These are phyloP conservation scores for Caenorhabditis japonica DNA, from an alignment of 2,888 invertebrate genomes.

Conservation along the genomic window DNA sequence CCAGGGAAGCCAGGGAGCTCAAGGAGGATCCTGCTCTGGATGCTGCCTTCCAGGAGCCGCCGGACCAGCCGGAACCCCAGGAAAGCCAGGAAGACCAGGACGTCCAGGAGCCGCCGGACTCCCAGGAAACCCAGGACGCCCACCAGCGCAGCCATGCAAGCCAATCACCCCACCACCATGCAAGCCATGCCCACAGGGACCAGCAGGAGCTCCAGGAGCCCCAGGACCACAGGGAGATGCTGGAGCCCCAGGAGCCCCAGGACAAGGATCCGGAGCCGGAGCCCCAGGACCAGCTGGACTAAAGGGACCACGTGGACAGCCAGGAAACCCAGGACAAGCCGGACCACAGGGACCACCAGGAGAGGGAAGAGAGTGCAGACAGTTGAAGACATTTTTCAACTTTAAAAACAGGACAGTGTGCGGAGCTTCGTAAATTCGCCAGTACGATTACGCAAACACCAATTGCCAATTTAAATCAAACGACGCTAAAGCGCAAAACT, in stretches of 20 bases:
- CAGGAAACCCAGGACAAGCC: conserved; percentile 62
- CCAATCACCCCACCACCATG: conserved; percentile 60
- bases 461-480: too few species aligned
- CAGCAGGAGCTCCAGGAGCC: conserved; percentile 65
- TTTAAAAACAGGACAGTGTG: too few species aligned
- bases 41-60: conserved; percentile 70
- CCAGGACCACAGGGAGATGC: conserved; percentile 61
- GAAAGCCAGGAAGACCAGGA: conserved; percentile 58
- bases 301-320: conserved; percentile 65
- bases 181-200: conserved; percentile 64
- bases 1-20: conserved; percentile 26
- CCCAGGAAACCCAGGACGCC: conserved; percentile 64
- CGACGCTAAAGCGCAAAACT: too few species aligned
- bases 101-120: conserved; percentile 61
- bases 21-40: conserved; percentile 59
- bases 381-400: too few species aligned
- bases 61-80: conserved; percentile 65
- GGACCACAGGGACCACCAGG: too few species aligned
- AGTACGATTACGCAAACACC: too few species aligned
- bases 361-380: too few species aligned
- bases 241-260: conserved; percentile 63
- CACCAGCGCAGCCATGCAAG: conserved; percentile 54
- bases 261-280: conserved; percentile 56
- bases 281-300: conserved; percentile 60
- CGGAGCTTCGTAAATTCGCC: too few species aligned